Percentiles rank a stretch among this genome's conserved stretches.
Conservation (phyloP, 2,113 vertebrate species). For the Phylloscopus trochilus region DNA sequence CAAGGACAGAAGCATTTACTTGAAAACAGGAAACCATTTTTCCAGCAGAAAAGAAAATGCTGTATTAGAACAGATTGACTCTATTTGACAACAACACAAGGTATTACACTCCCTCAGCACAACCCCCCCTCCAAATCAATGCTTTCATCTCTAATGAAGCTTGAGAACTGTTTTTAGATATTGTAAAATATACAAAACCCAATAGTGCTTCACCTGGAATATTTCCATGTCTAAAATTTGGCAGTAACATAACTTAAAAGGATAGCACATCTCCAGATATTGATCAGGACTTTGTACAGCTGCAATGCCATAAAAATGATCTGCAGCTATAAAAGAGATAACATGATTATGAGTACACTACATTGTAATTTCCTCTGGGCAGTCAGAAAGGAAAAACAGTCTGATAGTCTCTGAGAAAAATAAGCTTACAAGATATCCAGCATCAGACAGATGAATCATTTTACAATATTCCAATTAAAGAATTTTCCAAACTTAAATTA, state of each 20-base stretch:
- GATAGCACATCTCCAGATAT: slow-evolving; percentile 22
- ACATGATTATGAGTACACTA: not conserved
- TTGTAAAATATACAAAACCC: not conserved
- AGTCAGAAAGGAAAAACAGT: not conserved
- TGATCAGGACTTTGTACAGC: slow-evolving; percentile 23
- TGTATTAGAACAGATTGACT: slow-evolving; percentile 32
- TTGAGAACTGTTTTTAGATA: slow-evolving; percentile 52
- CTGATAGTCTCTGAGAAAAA: not conserved
- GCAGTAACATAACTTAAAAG: slow-evolving; percentile 47
- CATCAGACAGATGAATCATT: not conserved
- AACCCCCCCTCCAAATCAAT: not conserved
- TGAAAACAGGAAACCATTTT: slow-evolving; percentile 48
- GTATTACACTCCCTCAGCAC: not conserved
- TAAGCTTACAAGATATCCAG: not conserved
- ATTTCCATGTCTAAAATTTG: slow-evolving; percentile 38
- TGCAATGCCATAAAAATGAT: slow-evolving; percentile 47
- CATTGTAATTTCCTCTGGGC: slow-evolving; percentile 30
- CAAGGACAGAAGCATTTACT: slow-evolving; percentile 25
- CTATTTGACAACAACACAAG: slow-evolving; percentile 54
- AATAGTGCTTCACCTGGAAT: slow-evolving; percentile 42
- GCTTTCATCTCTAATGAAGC: slow-evolving; percentile 34
- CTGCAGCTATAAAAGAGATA: slow-evolving; percentile 56
- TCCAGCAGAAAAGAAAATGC: slow-evolving; percentile 17
- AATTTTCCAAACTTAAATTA: not conserved
- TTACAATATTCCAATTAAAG: slow-evolving; percentile 4